These are phyloP conservation scores for Pantelozetes paolii DNA, from an alignment of 2,888 invertebrate genomes.

Conservation along the genomic window DNA sequence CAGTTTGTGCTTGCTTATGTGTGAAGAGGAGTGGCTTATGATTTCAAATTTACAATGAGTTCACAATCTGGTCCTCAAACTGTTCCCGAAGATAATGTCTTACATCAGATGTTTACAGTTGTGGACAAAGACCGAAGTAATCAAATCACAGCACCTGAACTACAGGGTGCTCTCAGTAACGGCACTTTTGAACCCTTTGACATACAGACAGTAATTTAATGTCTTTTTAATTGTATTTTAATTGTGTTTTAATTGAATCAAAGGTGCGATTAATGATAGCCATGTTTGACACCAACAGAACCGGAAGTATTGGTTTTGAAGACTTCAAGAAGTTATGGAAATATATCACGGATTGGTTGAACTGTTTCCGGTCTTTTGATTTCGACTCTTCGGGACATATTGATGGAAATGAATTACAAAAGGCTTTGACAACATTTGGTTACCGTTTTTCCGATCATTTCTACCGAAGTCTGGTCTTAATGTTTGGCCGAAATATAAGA, in stretches of 20 bases:
- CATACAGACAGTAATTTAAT: not conserved
- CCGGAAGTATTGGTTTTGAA: constrained; percentile 84
- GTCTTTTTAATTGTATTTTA: not conserved
- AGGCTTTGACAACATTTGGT: constrained; percentile 82
- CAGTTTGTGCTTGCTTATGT: no score
- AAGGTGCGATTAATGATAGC: constrained; percentile 50
- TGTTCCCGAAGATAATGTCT: no score
- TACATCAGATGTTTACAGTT: not conserved
- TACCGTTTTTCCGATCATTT: constrained; percentile 70
- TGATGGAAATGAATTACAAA: constrained; percentile 79
- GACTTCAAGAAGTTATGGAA: constrained; percentile 96
- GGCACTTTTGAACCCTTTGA: constrained; percentile 34
- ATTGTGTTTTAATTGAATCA: not conserved
- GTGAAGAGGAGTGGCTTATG: no score
- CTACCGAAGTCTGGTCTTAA: constrained; percentile 72
- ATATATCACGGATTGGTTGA: constrained; percentile 96
- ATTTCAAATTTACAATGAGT: no score
- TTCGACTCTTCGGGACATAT: constrained; percentile 77
- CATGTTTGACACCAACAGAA: constrained; percentile 84
- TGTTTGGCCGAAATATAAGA: constrained; percentile 86
- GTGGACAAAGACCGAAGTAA: constrained; percentile 31
- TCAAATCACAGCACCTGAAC: constrained; percentile 11
- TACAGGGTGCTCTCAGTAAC: constrained; percentile 35
- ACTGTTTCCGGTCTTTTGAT: constrained; percentile 88
- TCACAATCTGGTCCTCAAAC: no score